Evolutionary conservation across 1,140 invertebrate species (phyloP), one percentile per base, ranked within the genome.

Genomic region (Myzus persicae): DNA sequence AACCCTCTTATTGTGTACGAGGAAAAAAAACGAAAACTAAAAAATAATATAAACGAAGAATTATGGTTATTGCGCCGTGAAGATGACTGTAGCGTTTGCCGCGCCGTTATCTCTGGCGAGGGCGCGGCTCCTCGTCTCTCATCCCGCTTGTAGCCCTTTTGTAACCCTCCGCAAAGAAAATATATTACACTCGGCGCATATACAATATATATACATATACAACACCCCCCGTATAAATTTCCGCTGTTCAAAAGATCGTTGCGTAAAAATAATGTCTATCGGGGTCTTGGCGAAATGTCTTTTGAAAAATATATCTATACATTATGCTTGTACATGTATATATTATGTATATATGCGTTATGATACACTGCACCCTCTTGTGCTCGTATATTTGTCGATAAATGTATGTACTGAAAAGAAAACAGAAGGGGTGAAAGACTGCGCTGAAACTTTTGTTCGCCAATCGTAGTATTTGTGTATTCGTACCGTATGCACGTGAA

Each of bases 251-350:
- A 93, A 93, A 93, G 46, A 93, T 93, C 91, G 26, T 93, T 84
- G 91, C 81, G 38, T 93, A 93, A 93, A 93, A 93, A 54, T 93
- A 93, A 93, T 85, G 91, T 84, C 48, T 22, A n/a, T n/a, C 91
- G n/a, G 90, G 90, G 59, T 91, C 90, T 82, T 38, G 76, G 81
- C 36, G 44, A 93, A 85, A 93, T 42, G n/a, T 84, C 46, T 93
- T 93, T 85, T 40, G 44, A 48, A 67, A 90, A 59, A 90, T 90
- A 59, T 42, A 59, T 89, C 14, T 87, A 89, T 89, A 48, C 54
- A 90, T 87, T 87, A 44, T 40, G 84, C 36, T 22, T 38, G 44
- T n/a, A 42, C 14, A 67, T 90, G 3, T 51, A 59, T 31, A 67
- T 31, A 76, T 76, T 76, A n/a, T 90, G 40, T 90, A 67, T 87